Evolutionary conservation across 2,113 vertebrate genomes (phyloP).

Genomic region (Fukomys damarensis): DNA sequence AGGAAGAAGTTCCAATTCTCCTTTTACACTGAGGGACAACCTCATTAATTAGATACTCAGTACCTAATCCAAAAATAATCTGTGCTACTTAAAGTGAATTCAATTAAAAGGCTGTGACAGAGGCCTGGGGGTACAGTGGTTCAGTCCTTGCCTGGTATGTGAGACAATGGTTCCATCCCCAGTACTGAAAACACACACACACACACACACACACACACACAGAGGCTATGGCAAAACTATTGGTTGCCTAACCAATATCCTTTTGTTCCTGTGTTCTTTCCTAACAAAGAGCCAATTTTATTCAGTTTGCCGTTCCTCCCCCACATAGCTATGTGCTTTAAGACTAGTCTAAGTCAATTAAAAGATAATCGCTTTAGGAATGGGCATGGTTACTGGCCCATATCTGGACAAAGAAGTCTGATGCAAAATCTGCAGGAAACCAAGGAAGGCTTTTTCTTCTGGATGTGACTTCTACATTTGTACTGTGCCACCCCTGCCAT

Average conservation of each 20-base stretch:
- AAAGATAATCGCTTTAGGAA: not conserved
- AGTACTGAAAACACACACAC: not conserved
- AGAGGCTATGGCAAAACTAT: not conserved
- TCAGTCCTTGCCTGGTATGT: not conserved
- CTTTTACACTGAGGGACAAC: not conserved
- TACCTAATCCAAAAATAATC: not conserved
- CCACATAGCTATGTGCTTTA: not conserved
- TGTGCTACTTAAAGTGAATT: not conserved
- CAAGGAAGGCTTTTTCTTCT: not conserved
- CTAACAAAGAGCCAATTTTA: not conserved
- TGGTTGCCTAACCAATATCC: not conserved
- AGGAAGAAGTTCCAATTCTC: no score
- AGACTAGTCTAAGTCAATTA: conserved; percentile 2
- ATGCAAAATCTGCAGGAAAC: not conserved
- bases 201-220: not conserved
- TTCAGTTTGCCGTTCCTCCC: not conserved
- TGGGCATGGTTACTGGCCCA: not conserved
- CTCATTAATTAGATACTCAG: not conserved
- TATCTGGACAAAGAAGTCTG: not conserved
- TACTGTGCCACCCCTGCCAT: not conserved
- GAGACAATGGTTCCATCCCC: not conserved
- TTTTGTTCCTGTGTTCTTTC: not conserved
- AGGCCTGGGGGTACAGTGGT: not conserved
- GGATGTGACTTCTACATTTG: not conserved
- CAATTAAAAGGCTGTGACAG: not conserved